Evolutionary conservation across 2,797 vertebrate genomes (phyloP).

Genomic region (Chrysocyon brachyurus): DNA sequence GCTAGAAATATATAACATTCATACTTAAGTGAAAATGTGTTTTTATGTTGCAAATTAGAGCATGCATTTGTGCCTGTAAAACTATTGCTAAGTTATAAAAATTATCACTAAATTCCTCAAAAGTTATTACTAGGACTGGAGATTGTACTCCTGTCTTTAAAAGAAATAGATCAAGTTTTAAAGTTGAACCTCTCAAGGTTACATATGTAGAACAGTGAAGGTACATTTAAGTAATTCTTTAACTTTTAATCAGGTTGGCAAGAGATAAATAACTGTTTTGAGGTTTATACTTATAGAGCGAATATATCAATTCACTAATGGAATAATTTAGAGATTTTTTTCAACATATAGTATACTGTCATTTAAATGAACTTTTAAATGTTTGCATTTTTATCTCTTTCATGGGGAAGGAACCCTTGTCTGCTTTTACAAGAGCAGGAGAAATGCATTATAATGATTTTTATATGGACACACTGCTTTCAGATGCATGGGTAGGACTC

Average conservation of each 20-base stretch:
- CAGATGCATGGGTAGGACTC: background rate
- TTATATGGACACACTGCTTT: background rate
- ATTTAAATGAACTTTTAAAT: background rate
- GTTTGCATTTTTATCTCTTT: background rate
- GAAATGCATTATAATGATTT: slow-evolving; percentile 56
- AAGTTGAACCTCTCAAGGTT: background rate
- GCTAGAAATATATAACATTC: background rate
- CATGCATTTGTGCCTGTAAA: background rate
- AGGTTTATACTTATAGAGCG: background rate
- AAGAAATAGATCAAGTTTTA: background rate
- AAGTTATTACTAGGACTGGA: background rate
- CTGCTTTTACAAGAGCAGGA: background rate
- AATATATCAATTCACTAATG: background rate
- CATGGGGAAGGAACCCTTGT: background rate
- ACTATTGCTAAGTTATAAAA: slow-evolving; percentile 18
- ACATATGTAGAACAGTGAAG: background rate
- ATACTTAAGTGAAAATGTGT: background rate
- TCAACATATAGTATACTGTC: background rate
- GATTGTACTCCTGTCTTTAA: background rate
- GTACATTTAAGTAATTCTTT: background rate
- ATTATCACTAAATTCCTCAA: background rate
- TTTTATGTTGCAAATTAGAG: background rate
- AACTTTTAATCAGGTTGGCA: background rate
- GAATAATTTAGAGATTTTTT: background rate
- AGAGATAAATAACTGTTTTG: background rate